Conservation (phyloP, 2,797 vertebrate genomes). For the Dipus sagitta region DNA sequence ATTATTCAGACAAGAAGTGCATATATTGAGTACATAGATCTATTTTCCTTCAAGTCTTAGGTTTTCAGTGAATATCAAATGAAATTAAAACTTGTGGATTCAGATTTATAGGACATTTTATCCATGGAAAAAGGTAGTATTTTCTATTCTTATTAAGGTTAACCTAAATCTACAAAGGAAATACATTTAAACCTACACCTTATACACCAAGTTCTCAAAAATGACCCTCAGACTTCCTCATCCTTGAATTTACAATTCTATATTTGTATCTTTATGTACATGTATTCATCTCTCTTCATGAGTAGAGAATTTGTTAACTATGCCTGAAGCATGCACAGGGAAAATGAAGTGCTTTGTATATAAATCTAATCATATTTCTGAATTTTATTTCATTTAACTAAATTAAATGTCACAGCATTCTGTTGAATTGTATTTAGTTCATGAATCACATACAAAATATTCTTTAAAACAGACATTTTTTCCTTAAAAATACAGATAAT, state of each 20-base stretch:
- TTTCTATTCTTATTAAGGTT: neutral
- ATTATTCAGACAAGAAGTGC: neutral
- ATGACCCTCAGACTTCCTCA: neutral
- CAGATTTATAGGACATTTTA: neutral
- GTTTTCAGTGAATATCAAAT: neutral
- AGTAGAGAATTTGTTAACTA: neutral
- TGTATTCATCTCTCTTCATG: neutral
- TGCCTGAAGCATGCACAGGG: neutral
- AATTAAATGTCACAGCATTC: neutral
- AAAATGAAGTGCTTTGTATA: neutral
- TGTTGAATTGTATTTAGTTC: neutral
- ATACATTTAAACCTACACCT: neutral
- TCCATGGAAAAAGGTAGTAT: neutral
- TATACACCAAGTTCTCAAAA: constrained; percentile 29
- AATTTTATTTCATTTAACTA: constrained; percentile 17
- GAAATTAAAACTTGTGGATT: neutral
- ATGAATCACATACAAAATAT: neutral
- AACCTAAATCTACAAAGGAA: neutral
- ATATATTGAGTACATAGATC: neutral
- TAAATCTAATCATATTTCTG: neutral
- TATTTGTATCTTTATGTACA: neutral
- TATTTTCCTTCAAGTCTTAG: neutral
- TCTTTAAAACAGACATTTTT: neutral
- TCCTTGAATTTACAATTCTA: neutral
- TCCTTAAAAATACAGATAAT: neutral